These are phyloP conservation scores for Cryptomyrus ogoouensis DNA, from an alignment of 2,113 vertebrate genomes.

Conservation along the genomic window DNA sequence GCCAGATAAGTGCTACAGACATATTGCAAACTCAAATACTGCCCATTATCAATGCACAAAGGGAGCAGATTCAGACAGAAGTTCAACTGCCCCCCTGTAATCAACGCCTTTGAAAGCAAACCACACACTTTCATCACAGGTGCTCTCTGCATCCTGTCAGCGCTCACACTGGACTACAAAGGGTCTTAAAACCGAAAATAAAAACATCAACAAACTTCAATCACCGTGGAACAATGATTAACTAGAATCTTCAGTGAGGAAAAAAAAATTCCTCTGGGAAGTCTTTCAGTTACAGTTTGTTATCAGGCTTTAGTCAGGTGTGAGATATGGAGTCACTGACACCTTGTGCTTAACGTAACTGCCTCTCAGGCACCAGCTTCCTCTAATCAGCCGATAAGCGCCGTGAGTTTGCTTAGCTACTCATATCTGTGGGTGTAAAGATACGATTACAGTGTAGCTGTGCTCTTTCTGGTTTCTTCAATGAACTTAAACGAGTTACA, in stretches of 20 bases:
- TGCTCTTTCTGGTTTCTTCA: neutral
- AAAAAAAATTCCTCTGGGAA: slow-evolving; percentile 17
- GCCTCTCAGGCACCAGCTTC: slow-evolving; percentile 11
- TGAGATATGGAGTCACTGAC: slow-evolving; percentile 19
- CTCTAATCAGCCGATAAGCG: slow-evolving; percentile 4
- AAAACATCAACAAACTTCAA: neutral
- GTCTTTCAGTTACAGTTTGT: slow-evolving; percentile 15
- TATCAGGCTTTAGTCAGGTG: slow-evolving; percentile 29
- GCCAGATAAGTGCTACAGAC: neutral
- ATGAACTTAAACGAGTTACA: neutral
- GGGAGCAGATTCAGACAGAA: neutral
- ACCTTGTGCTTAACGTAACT: slow-evolving; percentile 15
- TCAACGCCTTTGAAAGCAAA: neutral
- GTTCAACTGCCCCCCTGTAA: too few species aligned
- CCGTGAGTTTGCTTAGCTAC: slow-evolving; percentile 4
- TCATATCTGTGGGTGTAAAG: neutral
- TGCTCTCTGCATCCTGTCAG: neutral
- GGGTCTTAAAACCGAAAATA: slow-evolving; percentile 24
- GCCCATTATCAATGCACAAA: neutral
- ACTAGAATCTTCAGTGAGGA: slow-evolving; percentile 27
- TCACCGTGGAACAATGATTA: slow-evolving; percentile 38
- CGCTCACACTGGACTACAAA: neutral
- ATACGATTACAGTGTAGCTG: neutral
- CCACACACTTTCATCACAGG: neutral
- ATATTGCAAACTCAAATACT: neutral